Percentiles rank a stretch among this genome's conserved stretches.
Conservation (phyloP, 2,888 invertebrate species). For the Urechis unicinctus region DNA sequence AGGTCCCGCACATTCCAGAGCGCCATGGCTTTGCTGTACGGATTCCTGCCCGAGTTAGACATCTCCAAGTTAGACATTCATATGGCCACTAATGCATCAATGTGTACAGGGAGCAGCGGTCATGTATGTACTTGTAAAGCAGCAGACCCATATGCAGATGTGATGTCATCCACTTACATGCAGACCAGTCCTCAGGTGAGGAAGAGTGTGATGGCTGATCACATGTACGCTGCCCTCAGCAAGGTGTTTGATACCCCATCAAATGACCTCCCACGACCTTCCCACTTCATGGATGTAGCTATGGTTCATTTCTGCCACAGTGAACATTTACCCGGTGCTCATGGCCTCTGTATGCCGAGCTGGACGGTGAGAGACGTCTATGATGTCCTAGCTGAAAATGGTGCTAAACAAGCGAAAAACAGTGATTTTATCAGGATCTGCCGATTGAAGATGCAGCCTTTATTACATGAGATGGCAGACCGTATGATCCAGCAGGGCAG, state of each 20-base stretch:
- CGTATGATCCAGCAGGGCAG: slow-evolving; percentile 19
- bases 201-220: background rate
- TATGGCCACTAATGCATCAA: slow-evolving; percentile 10
- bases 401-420: slow-evolving; percentile 7
- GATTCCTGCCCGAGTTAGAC: slow-evolving; percentile 64
- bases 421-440: slow-evolving; percentile 55
- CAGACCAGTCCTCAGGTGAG: slow-evolving; percentile 5
- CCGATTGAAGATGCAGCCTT: slow-evolving; percentile 65
- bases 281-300: slow-evolving; percentile 71
- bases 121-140: slow-evolving; percentile 67
- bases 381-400: slow-evolving; percentile 24
- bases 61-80: slow-evolving; percentile 61
- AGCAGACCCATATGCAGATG: slow-evolving; percentile 57
- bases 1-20: slow-evolving; percentile 81
- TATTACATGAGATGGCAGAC: slow-evolving; percentile 69
- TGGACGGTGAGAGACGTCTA: slow-evolving; percentile 25
- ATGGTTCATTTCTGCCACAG: slow-evolving; percentile 81
- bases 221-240: slow-evolving; percentile 57
- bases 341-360: slow-evolving; percentile 33
- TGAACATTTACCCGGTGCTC: slow-evolving; percentile 68
- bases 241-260: slow-evolving; percentile 70
- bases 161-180: slow-evolving; percentile 12
- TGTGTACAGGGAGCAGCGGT: slow-evolving; percentile 11
- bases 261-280: slow-evolving; percentile 58
- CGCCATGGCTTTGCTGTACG: slow-evolving; percentile 70